These are phyloP conservation scores for Meganola albula DNA, from an alignment of 2,888 invertebrate species.

Conservation along the genomic window DNA sequence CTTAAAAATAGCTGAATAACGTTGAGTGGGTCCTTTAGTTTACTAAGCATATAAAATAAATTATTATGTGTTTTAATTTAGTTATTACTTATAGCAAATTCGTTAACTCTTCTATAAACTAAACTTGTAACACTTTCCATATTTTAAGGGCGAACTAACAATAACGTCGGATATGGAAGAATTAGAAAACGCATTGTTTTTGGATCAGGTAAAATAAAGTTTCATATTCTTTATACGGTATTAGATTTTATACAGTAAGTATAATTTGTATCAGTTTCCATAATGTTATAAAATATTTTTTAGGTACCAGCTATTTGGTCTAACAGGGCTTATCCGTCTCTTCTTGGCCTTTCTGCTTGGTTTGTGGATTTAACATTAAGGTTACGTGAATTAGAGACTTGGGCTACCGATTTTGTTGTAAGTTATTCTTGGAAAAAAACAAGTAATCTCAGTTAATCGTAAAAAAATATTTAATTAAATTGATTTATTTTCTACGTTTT, in stretches of 20 bases:
- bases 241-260: background rate
- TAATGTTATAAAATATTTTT: slow-evolving; percentile 6
- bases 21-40: too few relatives aligned
- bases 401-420: slow-evolving; percentile 96
- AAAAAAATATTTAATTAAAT: background rate
- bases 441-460: too few relatives aligned
- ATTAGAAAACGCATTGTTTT: slow-evolving; percentile 91
- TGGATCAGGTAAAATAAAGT: slow-evolving; percentile 83
- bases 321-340: slow-evolving; percentile 92
- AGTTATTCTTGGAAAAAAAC: too few relatives aligned
- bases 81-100: too few relatives aligned
- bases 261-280: background rate
- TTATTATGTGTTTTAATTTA: too few relatives aligned
- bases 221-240: background rate
- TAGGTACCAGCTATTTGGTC: slow-evolving; percentile 92
- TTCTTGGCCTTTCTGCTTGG: slow-evolving; percentile 93
- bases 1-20: too few relatives aligned
- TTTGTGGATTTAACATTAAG: slow-evolving; percentile 93
- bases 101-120: too few relatives aligned
- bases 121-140: too few relatives aligned
- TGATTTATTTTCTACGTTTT: slow-evolving; percentile 2
- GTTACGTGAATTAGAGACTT: slow-evolving; percentile 92
- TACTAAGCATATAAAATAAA: too few relatives aligned
- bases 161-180: slow-evolving; percentile 98
- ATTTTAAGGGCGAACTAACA: slow-evolving; percentile 90